Base-by-base conservation (phyloP, 37 sponge, comb jelly and placozoan species). In the Ephydatia muelleri region DNA sequence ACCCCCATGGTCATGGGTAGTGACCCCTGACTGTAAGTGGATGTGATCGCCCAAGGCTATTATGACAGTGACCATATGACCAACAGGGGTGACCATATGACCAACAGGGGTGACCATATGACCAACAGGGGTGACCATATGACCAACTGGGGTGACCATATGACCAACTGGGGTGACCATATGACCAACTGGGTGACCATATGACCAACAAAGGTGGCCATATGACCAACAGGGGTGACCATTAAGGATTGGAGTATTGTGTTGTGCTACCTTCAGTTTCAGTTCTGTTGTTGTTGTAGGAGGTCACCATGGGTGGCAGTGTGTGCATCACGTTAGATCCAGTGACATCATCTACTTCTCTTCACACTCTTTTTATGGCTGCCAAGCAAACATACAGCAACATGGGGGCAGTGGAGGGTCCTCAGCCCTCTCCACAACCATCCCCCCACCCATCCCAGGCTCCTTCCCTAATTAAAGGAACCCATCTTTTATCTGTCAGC, bases 331-430 rank as follows among this genome's bases (percentile, higher is more conserved):
- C 48, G 12, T 16, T 79, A 22, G 28, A 65, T 31, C 80, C 80
- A 13, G 67, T 79, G 32, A 1, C 31, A 25, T 9, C 33, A 29
- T 23, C 38, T 25, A 48, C 65, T 26, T 34, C 80, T n/a, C 65
- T 30, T 27, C 32, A 79, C 19, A 79, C 80, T 49, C 32, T 79
- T 9, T 33, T 79, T 11, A n/a, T 27, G 65, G 29, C 80, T 25
- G 65, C 65, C 0, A 27, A 27, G 9, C 57, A 38, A 31, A 64
- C 48, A 1, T 79, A 38, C 25, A 27, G 38, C 25, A 40, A 21
- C 9, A 12, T 19, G n/a, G 30, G 64, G 12, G 35, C 9, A 1
- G 14, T 38, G 11, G 38, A 79, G 11, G 80, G 64, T 11, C 65
- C 57, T 19, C 57, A 79, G 22, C 48, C 65, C 6, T 48, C 64